These are phyloP conservation scores for Parasteatoda tepidariorum DNA, from an alignment of 1,140 invertebrate species.

Conservation along the genomic window DNA sequence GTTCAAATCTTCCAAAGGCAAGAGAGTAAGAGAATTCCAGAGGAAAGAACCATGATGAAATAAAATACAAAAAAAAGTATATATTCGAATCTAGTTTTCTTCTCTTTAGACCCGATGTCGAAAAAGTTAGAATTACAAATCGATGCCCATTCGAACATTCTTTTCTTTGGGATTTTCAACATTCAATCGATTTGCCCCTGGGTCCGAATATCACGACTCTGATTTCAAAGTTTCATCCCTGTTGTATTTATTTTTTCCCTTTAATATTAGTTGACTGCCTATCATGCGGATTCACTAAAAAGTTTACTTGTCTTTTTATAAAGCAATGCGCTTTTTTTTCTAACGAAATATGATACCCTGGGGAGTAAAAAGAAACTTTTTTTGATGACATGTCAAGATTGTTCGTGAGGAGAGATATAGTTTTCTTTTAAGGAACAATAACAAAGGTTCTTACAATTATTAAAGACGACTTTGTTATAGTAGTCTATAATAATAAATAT, in stretches of 20 bases:
- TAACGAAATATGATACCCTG: constrained; percentile 26
- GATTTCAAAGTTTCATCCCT: constrained; percentile 32
- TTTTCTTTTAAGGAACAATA: too few species aligned
- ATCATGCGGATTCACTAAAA: constrained; percentile 4
- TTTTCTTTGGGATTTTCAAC: constrained; percentile 5
- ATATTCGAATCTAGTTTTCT: constrained; percentile 41
- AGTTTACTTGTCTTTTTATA: constrained; percentile 13
- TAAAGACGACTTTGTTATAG: too few species aligned
- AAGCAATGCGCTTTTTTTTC: constrained; percentile 37
- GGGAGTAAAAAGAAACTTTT: constrained; percentile 5
- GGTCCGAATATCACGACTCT: constrained; percentile 36
- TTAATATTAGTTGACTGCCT: constrained; percentile 6
- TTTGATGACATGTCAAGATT: constrained; percentile 53
- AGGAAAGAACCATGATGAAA: not conserved
- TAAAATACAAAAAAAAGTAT: constrained; percentile 4
- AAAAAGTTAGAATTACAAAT: constrained; percentile 60
- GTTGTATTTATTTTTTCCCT: constrained; percentile 11
- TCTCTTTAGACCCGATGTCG: constrained; percentile 52
- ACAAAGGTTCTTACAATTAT: too few species aligned
- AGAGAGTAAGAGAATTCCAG: not conserved
- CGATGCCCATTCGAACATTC: constrained; percentile 52
- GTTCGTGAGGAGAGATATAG: constrained; percentile 28
- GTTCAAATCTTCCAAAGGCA: not conserved
- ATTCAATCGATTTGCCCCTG: constrained; percentile 12
- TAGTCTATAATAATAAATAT: too few species aligned